Evolutionary conservation across 37 sponge, comb jelly and placozoan genomes (phyloP).

Genomic region (Oscarella lobularis): DNA sequence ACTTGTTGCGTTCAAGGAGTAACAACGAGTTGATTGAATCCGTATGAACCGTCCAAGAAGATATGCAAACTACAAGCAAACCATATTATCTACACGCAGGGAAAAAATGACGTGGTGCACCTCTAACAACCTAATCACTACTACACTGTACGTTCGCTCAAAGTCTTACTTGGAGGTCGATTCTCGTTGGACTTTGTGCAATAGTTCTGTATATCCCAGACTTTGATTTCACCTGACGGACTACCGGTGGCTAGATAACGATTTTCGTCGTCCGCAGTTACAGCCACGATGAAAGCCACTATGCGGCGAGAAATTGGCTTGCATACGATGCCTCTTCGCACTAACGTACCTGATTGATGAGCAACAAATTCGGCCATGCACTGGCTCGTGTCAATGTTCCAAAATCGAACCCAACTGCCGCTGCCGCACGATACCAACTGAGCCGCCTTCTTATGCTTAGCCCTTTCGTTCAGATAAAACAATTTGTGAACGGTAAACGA

Average conservation of each 20-base stretch:
- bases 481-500: background rate
- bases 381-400: background rate
- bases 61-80: background rate
- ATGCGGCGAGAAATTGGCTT: background rate
- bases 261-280: background rate
- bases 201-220: background rate
- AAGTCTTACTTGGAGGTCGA: background rate
- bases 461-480: background rate
- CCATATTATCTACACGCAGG: too few relatives aligned
- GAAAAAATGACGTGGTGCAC: too few relatives aligned
- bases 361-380: background rate
- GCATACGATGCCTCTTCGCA: background rate
- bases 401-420: background rate
- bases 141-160: too few relatives aligned
- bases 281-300: background rate
- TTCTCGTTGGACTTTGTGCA: background rate
- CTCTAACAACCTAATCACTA: too few relatives aligned
- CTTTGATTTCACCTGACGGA: background rate
- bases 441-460: background rate
- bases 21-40: background rate
- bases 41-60: background rate
- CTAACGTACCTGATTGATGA: background rate
- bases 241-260: background rate
- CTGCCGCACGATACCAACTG: background rate
- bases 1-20: background rate